These are phyloP conservation scores for Boloria euphrosyne DNA, from an alignment of 2,888 invertebrate genomes.

Conservation along the genomic window DNA sequence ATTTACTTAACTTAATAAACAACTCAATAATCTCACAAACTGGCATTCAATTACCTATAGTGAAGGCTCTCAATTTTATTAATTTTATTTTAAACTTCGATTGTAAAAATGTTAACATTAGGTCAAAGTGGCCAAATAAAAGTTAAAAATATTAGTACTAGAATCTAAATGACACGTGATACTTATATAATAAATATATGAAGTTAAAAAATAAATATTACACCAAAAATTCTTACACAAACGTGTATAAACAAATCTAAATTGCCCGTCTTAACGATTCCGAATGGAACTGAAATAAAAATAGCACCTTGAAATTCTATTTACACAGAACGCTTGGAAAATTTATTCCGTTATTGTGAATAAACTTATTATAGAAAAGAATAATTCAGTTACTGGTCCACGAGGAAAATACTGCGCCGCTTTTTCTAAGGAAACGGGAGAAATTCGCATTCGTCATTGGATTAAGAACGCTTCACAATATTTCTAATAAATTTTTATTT, in stretches of 20 bases:
- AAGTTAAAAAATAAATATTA: slow-evolving; percentile 3
- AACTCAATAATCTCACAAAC: no score
- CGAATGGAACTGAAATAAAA: slow-evolving; percentile 38
- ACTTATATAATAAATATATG: no score
- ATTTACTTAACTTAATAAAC: no score
- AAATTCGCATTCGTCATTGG: slow-evolving; percentile 65
- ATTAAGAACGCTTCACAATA: slow-evolving; percentile 73
- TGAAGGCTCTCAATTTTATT: no score
- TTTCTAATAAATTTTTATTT: slow-evolving; percentile 77
- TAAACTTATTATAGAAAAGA: slow-evolving; percentile 77
- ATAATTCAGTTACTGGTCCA: slow-evolving; percentile 70
- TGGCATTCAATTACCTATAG: no score
- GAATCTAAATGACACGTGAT: no score
- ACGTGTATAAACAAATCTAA: slow-evolving; percentile 29
- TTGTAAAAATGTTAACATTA: no score
- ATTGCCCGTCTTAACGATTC: slow-evolving; percentile 38
- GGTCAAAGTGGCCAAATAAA: no score
- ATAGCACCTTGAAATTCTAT: slow-evolving; percentile 46
- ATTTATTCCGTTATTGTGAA: slow-evolving; percentile 69
- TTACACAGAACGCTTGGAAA: slow-evolving; percentile 47
- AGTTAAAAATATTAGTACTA: no score
- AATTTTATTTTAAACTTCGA: no score
- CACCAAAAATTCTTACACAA: slow-evolving; percentile 9
- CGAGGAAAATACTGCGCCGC: slow-evolving; percentile 55
- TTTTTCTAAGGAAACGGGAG: slow-evolving; percentile 47